Percentiles rank a stretch among this genome's conserved stretches.
Conservation (phyloP, 2,113 vertebrate species). For the Amphiprion percula region DNA sequence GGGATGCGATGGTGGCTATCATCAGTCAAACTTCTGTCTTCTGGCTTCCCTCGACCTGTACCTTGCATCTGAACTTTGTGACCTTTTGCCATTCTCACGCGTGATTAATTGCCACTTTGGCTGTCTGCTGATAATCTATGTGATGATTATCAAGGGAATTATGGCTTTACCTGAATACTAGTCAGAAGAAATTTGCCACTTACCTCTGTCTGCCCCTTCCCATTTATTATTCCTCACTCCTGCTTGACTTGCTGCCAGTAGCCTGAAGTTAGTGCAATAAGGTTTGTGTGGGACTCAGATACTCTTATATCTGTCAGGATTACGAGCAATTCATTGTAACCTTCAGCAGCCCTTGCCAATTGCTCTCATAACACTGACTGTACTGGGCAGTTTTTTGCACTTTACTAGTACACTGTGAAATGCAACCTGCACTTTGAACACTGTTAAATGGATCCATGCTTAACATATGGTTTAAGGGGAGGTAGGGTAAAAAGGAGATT, state of each 20-base stretch:
- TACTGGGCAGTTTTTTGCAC: constrained; percentile 44
- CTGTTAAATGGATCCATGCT: constrained; percentile 13
- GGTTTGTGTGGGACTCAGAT: constrained; percentile 24
- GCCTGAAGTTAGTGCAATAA: constrained; percentile 37
- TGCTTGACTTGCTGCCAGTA: constrained; percentile 44
- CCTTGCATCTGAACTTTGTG: constrained; percentile 47
- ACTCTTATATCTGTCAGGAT: constrained; percentile 54
- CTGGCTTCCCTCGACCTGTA: constrained; percentile 22
- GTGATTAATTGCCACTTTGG: constrained; percentile 62
- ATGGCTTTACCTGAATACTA: constrained; percentile 39
- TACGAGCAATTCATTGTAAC: constrained; percentile 61
- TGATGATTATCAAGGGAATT: constrained; percentile 63
- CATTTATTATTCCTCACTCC: constrained; percentile 12
- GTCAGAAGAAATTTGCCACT: constrained; percentile 18
- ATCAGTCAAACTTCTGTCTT: constrained; percentile 56
- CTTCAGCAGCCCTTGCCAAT: constrained; percentile 64
- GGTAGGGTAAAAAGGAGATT: constrained; percentile 16
- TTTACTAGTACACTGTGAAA: constrained; percentile 3
- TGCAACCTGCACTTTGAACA: constrained; percentile 15
- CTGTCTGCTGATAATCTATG: constrained; percentile 52
- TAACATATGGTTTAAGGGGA: constrained; percentile 33
- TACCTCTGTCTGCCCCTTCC: constrained; percentile 7
- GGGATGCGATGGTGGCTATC: constrained; percentile 2
- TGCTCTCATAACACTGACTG: constrained; percentile 40
- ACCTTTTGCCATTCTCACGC: constrained; percentile 47